phyloP scores from a whole-genome alignment of 2,888 invertebrate genomes.

The Sympetrum striolatum region DNA sequence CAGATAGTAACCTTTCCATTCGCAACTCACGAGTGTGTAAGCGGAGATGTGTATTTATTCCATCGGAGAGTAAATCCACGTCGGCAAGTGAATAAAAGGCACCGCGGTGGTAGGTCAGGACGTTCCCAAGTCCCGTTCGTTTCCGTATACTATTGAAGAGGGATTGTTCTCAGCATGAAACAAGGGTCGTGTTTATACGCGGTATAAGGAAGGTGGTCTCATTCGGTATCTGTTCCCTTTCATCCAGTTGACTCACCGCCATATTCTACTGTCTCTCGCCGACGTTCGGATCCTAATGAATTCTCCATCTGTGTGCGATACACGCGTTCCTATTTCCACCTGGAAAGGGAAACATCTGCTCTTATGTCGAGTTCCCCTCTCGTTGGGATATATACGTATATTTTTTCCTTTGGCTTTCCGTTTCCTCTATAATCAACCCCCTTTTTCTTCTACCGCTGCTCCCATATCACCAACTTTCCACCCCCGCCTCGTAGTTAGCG shows the following conservation, averaged over 20 bases:
- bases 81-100: not conserved
- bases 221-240: not conserved
- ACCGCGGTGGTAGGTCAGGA: not conserved
- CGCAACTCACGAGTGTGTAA: too few species aligned
- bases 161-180: not conserved
- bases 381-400: not conserved
- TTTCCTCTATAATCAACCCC: not conserved
- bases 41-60: too few species aligned
- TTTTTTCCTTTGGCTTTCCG: not conserved
- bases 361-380: not conserved
- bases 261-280: not conserved
- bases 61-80: not conserved
- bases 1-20: too few species aligned
- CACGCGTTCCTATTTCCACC: conserved; percentile 42
- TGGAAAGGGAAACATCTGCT: conserved; percentile 43
- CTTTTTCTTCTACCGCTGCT: not conserved
- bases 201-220: not conserved
- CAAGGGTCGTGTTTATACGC: not conserved
- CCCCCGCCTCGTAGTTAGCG: not conserved
- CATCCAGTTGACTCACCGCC: conserved; percentile 26
- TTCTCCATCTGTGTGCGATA: conserved; percentile 42
- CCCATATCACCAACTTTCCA: not conserved
- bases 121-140: not conserved
- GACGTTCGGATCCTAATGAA: conserved; percentile 10
- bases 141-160: not conserved